Base-by-base conservation (phyloP, 1,140 invertebrate species). In the Diorhabda carinulata region DNA sequence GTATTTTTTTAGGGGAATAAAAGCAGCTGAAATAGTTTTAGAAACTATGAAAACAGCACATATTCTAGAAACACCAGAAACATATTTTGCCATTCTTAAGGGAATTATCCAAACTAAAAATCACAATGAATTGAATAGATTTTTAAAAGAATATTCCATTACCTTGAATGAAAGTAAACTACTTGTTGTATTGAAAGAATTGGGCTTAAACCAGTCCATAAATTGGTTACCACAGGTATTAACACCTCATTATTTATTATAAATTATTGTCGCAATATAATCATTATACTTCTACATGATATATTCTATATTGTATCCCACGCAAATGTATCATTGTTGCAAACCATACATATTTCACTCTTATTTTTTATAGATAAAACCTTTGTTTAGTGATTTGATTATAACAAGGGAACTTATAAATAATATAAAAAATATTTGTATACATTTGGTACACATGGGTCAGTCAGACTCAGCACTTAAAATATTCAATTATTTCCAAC, bases 11-110 rank as follows among this genome's bases (percentile, higher is more conserved):
- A 77, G 76, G 3, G 82, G 83, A 68, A 57, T 84, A 6, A 60
- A 70, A 6, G 76, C 77, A 45, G 78, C 68, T 4, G 67, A 80
- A 66, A 67, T 74, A 2, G 79, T 84, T 8, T 67, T 82, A 4
- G 71, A 71, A 67, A 84, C 79, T 57, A 83, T 84, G 82, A 75
- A 72, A 47, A 76, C 78, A 0, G 80, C 81, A 0, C 76, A 82
- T 7, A 72, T 84, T 3, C 45, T 67, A 4, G 67, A 71, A 69
- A 74, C 71, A 52, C 65, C 64, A 42, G 47, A 64, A 42, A 74
- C 76, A 5, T 72, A 72, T 60, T 65, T 73, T 59, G 57, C 71
- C 3, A 64, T 79, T 10, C 43, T 78, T 4, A 73, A 73, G 43
- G 78, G 78, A 40, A 63, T 79, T 25, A 67, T 73, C 25, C 64